Conservation (phyloP, 2,888 invertebrate genomes). For the Tetrapedia diversipes region DNA sequence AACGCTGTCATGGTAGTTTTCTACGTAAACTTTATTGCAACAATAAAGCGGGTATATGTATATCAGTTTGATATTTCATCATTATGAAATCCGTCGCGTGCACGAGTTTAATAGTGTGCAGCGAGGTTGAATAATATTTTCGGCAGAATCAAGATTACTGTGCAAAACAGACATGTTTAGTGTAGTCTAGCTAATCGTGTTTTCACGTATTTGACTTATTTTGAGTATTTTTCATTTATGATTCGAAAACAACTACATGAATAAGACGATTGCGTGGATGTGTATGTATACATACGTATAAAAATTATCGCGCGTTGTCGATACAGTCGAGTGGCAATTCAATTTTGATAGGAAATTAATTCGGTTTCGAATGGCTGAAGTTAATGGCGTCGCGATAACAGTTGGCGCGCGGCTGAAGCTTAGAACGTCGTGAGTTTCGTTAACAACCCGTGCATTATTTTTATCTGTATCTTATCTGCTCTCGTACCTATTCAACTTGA, state of each 20-base stretch:
- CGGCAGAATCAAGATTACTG: neutral
- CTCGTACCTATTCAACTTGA: neutral
- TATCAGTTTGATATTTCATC: neutral
- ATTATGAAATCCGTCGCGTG: neutral
- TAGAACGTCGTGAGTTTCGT: neutral
- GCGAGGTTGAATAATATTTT: neutral
- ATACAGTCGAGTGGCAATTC: neutral
- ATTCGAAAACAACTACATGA: neutral
- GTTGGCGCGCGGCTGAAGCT: neutral
- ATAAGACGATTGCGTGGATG: neutral
- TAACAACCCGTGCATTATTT: conserved; percentile 6
- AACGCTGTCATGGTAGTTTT: conserved; percentile 2
- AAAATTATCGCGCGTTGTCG: neutral
- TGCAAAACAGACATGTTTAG: neutral
- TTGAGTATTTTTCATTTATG: neutral
- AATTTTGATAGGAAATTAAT: conserved; percentile 1
- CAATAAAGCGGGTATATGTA: neutral
- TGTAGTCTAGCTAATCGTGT: neutral
- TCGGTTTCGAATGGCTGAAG: neutral
- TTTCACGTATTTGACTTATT: neutral
- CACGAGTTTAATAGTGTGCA: neutral
- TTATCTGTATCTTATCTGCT: conserved; percentile 3
- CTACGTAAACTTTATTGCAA: neutral
- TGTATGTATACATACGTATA: neutral
- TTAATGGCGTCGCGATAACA: neutral